Conservation (phyloP, 2,888 invertebrate species). For the Erynnis tages region DNA sequence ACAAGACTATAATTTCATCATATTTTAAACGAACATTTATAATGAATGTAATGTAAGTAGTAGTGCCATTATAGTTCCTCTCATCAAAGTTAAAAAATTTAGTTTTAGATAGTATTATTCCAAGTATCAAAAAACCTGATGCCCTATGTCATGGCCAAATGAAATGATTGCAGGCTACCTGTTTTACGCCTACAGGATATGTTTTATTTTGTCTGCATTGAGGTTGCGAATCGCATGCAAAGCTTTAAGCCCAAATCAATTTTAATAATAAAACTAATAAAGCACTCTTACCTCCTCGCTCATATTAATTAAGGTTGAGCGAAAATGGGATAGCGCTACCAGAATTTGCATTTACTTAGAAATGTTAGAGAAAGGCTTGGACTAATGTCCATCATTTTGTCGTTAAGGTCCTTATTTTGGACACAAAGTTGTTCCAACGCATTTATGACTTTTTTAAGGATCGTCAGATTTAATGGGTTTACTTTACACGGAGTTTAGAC, state of each 20-base stretch:
- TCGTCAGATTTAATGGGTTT: no score
- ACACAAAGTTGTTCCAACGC: slow-evolving; percentile 3
- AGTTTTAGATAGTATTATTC: background rate
- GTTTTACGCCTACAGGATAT: slow-evolving; percentile 73
- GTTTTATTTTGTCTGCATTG: slow-evolving; percentile 67
- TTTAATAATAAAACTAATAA: slow-evolving; percentile 10
- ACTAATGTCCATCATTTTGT: slow-evolving; percentile 16
- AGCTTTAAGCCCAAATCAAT: slow-evolving; percentile 48
- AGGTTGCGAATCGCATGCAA: slow-evolving; percentile 50
- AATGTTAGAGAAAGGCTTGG: slow-evolving; percentile 17
- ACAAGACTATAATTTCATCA: no score
- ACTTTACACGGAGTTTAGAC: no score
- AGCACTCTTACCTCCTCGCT: background rate
- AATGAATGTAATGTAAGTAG: no score
- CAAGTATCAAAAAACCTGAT: slow-evolving; percentile 50
- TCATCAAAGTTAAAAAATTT: no score
- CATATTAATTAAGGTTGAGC: background rate
- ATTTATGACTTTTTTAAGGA: slow-evolving; percentile 9
- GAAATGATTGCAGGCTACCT: slow-evolving; percentile 71
- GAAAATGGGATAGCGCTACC: background rate
- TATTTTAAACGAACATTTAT: no score
- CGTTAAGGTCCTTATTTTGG: slow-evolving; percentile 14
- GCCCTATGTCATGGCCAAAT: slow-evolving; percentile 48
- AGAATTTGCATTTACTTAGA: slow-evolving; percentile 20
- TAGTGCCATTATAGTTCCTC: no score